phyloP scores from a whole-genome alignment of 1,140 invertebrate genomes.

The Aphelinus atriplicis region DNA sequence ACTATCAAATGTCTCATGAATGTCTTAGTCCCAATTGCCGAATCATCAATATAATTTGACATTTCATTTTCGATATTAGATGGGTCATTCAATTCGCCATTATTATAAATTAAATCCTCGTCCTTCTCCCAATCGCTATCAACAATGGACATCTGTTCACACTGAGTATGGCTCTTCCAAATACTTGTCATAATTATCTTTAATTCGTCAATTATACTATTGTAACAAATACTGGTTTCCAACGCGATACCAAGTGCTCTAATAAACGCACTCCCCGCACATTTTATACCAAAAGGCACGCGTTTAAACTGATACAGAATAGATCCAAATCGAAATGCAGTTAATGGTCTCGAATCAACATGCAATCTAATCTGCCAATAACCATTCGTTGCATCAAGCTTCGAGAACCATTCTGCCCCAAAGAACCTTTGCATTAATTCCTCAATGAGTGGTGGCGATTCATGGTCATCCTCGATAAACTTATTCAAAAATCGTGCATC shows the following conservation, averaged over 20 bases:
- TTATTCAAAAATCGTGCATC: slow-evolving; percentile 51
- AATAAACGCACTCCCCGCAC: slow-evolving; percentile 25
- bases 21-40: neutral
- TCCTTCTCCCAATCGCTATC: too few relatives aligned
- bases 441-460: slow-evolving; percentile 46
- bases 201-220: too few relatives aligned
- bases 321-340: slow-evolving; percentile 50
- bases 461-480: slow-evolving; percentile 48
- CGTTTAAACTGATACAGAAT: slow-evolving; percentile 35
- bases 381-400: slow-evolving; percentile 51
- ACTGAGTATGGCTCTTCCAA: too few relatives aligned
- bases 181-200: too few relatives aligned
- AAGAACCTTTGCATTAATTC: slow-evolving; percentile 50
- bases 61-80: too few relatives aligned
- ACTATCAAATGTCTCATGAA: neutral
- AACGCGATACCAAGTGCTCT: neutral
- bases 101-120: too few relatives aligned
- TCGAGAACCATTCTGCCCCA: slow-evolving; percentile 46
- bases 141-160: too few relatives aligned
- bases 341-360: slow-evolving; percentile 48
- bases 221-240: too few relatives aligned
- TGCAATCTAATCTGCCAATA: slow-evolving; percentile 56
- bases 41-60: slow-evolving; percentile 3
- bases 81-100: too few relatives aligned
- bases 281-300: slow-evolving; percentile 29